Conservation (phyloP, 1,140 invertebrate species). For the Scylla paramamosain region DNA sequence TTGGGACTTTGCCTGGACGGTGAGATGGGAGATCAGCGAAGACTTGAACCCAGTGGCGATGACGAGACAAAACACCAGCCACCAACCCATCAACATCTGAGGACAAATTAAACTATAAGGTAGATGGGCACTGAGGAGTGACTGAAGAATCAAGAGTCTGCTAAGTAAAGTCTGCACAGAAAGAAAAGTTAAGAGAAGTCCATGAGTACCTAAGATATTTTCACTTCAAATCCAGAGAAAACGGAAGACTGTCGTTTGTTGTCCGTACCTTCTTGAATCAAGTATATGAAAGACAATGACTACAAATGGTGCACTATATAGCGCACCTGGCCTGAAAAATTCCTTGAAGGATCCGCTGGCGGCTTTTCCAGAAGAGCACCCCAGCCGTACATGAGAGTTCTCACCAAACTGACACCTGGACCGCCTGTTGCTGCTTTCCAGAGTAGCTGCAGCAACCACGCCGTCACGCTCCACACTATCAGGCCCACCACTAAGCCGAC, state of each 20-base stretch:
- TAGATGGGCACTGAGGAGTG: neutral
- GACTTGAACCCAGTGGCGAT: conserved; percentile 27
- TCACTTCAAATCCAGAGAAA: too few species aligned
- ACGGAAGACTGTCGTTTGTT: too few species aligned
- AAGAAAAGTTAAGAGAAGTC: too few species aligned
- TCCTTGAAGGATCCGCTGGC: neutral
- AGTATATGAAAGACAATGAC: too few species aligned
- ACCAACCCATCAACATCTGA: conserved; percentile 41
- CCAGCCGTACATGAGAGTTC: neutral
- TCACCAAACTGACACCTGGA: neutral
- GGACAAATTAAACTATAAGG: too few species aligned
- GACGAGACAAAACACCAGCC: conserved; percentile 41
- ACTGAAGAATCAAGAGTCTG: too few species aligned
- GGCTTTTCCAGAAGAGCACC: neutral
- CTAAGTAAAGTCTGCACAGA: too few species aligned
- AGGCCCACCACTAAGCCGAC: neutral
- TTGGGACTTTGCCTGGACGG: conserved; percentile 22
- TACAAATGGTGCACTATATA: neutral
- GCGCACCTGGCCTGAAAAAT: neutral
- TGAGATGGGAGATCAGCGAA: conserved; percentile 29
- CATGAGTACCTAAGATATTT: too few species aligned
- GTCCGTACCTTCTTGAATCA: too few species aligned
- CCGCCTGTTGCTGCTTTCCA: neutral
- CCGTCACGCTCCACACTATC: neutral
- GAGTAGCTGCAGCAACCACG: neutral